These are phyloP conservation scores for Nyctibius grandis DNA, from an alignment of 2,797 vertebrate genomes.

Conservation along the genomic window DNA sequence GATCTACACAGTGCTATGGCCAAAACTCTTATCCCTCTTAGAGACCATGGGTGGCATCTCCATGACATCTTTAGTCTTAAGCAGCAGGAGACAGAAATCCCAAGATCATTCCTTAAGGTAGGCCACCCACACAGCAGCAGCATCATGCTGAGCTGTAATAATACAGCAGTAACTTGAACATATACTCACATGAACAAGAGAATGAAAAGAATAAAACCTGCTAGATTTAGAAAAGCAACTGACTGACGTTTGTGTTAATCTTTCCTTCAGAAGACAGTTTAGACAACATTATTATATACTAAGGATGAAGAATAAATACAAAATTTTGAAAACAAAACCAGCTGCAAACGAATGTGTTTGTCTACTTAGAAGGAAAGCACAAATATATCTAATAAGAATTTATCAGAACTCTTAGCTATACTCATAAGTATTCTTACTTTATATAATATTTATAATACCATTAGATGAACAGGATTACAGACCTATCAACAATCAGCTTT, in stretches of 20 bases:
- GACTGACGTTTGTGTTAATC: constrained; percentile 44
- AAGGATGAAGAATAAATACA: neutral
- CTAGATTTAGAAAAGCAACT: constrained; percentile 37
- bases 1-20: neutral
- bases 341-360: neutral
- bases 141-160: constrained; percentile 64
- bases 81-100: constrained; percentile 65
- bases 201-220: constrained; percentile 61
- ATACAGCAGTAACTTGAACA: constrained; percentile 62
- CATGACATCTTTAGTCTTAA: constrained; percentile 61
- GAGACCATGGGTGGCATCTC: constrained; percentile 55
- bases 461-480: neutral
- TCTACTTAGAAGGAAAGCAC: neutral
- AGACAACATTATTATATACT: constrained; percentile 21
- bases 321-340: neutral
- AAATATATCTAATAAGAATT: neutral
- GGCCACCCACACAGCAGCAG: constrained; percentile 46
- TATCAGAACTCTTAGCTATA: neutral
- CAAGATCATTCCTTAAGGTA: constrained; percentile 38
- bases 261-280: constrained; percentile 21
- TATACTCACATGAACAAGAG: constrained; percentile 64
- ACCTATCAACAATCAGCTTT: neutral
- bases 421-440: neutral
- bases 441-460: neutral
- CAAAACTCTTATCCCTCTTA: constrained; percentile 46